phyloP scores from a whole-genome alignment of 2,797 vertebrate species.

The Dendrocincla fuliginosa region DNA sequence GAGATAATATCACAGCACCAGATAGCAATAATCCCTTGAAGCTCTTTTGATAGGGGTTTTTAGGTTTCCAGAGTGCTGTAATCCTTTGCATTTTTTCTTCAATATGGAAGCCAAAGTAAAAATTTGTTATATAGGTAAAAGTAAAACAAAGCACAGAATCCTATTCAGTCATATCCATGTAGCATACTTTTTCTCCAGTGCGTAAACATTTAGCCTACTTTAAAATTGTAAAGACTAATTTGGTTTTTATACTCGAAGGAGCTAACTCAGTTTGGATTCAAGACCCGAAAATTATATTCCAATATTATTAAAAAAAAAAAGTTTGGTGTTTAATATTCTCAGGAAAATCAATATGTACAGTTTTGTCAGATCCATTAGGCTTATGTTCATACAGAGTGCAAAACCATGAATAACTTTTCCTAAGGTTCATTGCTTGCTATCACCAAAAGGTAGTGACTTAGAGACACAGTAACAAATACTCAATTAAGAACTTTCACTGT shows the following conservation, averaged over 20 bases:
- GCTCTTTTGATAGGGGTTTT: neutral
- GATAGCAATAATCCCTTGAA: neutral
- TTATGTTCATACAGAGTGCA: neutral
- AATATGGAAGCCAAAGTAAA: neutral
- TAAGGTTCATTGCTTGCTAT: neutral
- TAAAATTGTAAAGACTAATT: neutral
- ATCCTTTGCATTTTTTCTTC: neutral
- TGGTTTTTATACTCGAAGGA: neutral
- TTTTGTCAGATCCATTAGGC: neutral
- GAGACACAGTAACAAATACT: neutral
- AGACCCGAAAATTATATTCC: neutral
- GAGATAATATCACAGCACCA: neutral
- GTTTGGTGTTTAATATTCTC: neutral
- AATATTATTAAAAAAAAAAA: neutral
- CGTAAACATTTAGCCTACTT: neutral
- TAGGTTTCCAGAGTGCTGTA: neutral
- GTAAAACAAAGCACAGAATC: neutral
- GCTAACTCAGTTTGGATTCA: neutral
- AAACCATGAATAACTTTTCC: neutral
- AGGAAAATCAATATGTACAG: neutral
- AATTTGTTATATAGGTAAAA: neutral
- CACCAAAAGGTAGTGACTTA: neutral
- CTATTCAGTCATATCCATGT: neutral
- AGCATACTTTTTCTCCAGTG: rapidly evolving
- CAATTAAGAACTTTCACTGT: neutral